These are phyloP conservation scores for Coracopsis vasa DNA, from an alignment of 2,113 vertebrate species.

Conservation along the genomic window DNA sequence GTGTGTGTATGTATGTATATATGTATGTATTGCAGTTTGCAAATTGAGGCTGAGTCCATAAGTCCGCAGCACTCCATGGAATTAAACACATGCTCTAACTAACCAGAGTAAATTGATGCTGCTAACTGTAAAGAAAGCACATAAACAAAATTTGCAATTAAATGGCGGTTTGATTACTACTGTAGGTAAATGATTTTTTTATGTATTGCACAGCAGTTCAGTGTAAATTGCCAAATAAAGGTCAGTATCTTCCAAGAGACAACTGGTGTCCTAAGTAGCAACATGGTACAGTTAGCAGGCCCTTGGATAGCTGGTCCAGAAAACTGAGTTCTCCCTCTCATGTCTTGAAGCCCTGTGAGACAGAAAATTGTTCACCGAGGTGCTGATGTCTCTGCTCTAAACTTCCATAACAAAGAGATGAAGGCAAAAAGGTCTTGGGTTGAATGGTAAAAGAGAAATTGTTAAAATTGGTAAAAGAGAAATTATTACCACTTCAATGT, in stretches of 20 bases:
- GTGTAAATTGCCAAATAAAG: neutral
- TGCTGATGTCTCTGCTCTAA: neutral
- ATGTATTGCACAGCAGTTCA: fast-evolving
- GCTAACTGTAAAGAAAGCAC: neutral
- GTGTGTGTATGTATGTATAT: fast-evolving
- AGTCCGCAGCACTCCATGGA: neutral
- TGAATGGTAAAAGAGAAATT: neutral
- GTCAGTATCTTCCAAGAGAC: neutral
- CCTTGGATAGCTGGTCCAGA: fast-evolving
- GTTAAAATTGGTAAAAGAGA: neutral
- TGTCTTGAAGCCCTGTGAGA: neutral
- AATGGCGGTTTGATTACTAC: neutral
- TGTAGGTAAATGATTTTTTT: neutral
- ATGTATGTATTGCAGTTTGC: neutral
- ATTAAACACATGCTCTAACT: neutral
- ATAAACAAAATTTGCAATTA: neutral
- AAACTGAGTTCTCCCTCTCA: neutral
- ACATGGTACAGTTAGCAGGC: neutral
- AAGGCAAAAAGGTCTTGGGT: neutral
- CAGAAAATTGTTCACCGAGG: neutral
- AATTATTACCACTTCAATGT: neutral
- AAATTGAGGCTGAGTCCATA: fast-evolving
- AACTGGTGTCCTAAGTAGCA: neutral
- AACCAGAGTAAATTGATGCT: neutral
- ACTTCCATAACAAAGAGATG: neutral